Evolutionary conservation across 2,113 vertebrate genomes (phyloP), one percentile per base, ranked within the genome.

Genomic region (Crotalus viridis): DNA sequence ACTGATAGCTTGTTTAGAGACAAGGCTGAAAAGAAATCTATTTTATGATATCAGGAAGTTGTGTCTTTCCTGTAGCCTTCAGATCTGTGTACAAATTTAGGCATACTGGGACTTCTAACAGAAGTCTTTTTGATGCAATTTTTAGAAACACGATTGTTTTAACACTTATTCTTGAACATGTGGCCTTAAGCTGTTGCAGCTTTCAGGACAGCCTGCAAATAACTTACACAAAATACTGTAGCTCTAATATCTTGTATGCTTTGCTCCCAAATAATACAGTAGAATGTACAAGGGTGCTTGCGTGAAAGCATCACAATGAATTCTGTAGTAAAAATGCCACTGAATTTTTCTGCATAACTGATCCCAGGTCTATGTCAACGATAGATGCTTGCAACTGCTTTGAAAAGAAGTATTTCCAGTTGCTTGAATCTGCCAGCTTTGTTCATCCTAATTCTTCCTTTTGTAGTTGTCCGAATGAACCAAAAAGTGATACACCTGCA

Each of bases 1-100:
- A 95, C 85, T 90, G 92, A 93, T 89, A 92, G 81, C 85, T 93
- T 95, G 95, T 94, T 95, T 92, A 6, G 95, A 94, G 95, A 96
- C 0, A 43, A 64, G 33, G 89, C 39, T 91, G 39, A 61, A 89
- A 92, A 95, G n/a, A 57, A 17, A 24, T 26, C 85, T 95, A 94
- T 91, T 95, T 51, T 93, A 90, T 81, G 93, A 94, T 95, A 95
- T 94, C 95, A 96, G 97, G 97, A 97, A 97, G 95, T 96, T 89
- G 91, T 90, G 85, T 89, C 94, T 93, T 94, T 96, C 96, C 94
- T 93, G 96, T 93, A 94, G 93, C 94, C 93, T 94, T 88, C 93
- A 96, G 59, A 4, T 91, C 93, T 96, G 15, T 96, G 95, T 89
- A 93, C 94, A 96, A 96, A 97, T 95, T 94, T 89, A 97, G 96